A percentile compares a stretch with the other conserved stretches of the same genome.
Evolutionary conservation across 2,113 vertebrate species (phyloP).

Genomic region (Clupea harengus): DNA sequence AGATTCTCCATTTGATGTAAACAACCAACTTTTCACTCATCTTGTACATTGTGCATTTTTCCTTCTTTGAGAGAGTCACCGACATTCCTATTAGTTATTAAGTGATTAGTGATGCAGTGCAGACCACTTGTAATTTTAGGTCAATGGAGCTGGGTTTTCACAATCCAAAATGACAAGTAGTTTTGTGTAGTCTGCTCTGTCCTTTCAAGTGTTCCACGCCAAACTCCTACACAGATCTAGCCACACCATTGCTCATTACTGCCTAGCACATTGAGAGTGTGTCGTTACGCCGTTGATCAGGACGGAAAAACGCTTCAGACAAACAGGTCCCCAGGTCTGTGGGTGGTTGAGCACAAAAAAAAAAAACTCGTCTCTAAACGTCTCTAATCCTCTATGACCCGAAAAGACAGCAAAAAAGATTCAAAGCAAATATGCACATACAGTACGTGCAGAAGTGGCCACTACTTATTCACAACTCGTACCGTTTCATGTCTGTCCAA

Average conservation of each 20-base stretch:
- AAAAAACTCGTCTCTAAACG: neutral
- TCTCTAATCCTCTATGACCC: neutral
- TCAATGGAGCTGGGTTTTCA: neutral
- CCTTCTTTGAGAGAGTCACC: neutral
- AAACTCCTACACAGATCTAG: neutral
- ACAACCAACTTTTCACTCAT: neutral
- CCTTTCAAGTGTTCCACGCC: neutral
- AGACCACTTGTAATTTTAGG: no score
- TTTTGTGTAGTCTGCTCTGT: neutral
- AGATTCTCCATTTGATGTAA: constrained; percentile 11
- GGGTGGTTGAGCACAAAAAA: neutral
- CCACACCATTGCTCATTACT: neutral
- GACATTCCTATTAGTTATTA: neutral
- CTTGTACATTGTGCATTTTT: neutral
- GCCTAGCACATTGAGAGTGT: neutral
- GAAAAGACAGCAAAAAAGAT: neutral
- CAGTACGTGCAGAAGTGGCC: neutral
- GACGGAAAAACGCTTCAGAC: neutral
- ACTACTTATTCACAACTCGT: neutral
- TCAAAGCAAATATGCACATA: neutral
- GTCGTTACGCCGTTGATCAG: neutral
- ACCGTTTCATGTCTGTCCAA: neutral
- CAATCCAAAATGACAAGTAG: neutral
- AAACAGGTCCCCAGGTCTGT: constrained; percentile 8
- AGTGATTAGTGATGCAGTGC: neutral